Evolutionary conservation across 2,888 invertebrate species (phyloP).

Genomic region (Papilio protenor): DNA sequence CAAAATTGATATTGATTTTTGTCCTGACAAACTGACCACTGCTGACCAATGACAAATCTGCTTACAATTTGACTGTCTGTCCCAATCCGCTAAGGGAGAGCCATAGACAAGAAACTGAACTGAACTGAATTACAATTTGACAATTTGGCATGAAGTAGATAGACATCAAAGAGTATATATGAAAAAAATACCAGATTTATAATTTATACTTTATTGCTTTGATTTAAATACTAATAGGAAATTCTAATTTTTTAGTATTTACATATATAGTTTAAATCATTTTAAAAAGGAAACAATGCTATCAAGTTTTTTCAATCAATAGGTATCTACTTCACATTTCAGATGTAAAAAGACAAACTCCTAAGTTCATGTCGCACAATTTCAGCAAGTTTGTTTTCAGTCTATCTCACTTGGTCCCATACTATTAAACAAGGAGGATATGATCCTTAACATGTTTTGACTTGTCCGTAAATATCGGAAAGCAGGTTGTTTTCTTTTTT

Average conservation of each 20-base stretch:
- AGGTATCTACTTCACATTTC: no score
- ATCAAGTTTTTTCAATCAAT: no score
- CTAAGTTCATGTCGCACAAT: conserved; percentile 2
- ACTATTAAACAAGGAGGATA: conserved; percentile 7
- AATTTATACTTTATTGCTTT: no score
- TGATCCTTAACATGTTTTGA: conserved; percentile 50
- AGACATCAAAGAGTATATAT: no score
- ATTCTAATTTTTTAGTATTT: no score
- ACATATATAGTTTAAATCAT: no score
- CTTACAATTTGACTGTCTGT: not conserved
- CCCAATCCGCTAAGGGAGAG: no score
- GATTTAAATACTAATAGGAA: no score
- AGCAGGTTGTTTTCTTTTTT: conserved; percentile 41
- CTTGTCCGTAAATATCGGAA: conserved; percentile 53
- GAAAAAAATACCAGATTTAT: no score
- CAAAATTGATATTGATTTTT: not conserved
- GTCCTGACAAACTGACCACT: not conserved
- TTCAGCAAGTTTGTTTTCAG: conserved; percentile 22
- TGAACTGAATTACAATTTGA: not conserved
- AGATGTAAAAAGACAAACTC: conserved; percentile 42
- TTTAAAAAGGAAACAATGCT: no score
- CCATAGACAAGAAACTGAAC: no score
- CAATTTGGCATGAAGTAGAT: not conserved
- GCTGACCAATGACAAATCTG: no score
- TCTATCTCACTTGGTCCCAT: conserved; percentile 32